Conservation (phyloP, 2,113 vertebrate genomes). For the Sitta europaea region DNA sequence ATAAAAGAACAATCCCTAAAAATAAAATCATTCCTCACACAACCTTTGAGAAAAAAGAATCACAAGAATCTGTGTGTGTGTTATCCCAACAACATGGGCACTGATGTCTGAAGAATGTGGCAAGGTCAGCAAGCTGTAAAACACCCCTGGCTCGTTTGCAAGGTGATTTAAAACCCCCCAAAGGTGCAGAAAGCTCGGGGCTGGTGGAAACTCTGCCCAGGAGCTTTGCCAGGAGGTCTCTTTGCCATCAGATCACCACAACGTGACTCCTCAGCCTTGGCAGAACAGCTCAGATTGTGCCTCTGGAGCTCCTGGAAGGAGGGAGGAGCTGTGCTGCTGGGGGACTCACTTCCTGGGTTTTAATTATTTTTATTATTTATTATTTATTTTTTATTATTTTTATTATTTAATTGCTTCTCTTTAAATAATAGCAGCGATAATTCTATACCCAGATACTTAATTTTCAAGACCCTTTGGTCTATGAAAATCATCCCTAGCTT, state of each 20-base stretch:
- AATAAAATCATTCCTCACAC: too few relatives aligned
- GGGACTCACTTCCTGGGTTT: too few relatives aligned
- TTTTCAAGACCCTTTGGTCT: background rate
- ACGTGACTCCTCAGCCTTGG: background rate
- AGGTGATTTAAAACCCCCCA: conserved; percentile 12
- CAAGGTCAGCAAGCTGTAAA: conserved; percentile 52
- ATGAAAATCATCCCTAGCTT: background rate
- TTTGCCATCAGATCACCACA: background rate
- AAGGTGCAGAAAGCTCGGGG: background rate
- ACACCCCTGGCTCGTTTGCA: background rate
- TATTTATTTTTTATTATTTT: too few relatives aligned
- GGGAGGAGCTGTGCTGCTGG: background rate
- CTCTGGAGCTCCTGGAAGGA: background rate
- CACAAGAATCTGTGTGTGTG: too few relatives aligned
- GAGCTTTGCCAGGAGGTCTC: background rate
- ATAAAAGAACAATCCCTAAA: too few relatives aligned
- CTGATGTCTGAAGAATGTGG: background rate
- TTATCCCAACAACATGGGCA: too few relatives aligned
- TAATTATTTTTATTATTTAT: too few relatives aligned
- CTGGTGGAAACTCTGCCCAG: background rate
- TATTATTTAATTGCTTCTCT: too few relatives aligned
- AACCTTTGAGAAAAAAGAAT: too few relatives aligned
- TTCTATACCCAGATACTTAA: background rate
- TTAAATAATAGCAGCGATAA: background rate
- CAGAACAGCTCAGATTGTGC: conserved; percentile 6